phyloP scores from a whole-genome alignment of 2,888 invertebrate species.

The Apeira syringaria region DNA sequence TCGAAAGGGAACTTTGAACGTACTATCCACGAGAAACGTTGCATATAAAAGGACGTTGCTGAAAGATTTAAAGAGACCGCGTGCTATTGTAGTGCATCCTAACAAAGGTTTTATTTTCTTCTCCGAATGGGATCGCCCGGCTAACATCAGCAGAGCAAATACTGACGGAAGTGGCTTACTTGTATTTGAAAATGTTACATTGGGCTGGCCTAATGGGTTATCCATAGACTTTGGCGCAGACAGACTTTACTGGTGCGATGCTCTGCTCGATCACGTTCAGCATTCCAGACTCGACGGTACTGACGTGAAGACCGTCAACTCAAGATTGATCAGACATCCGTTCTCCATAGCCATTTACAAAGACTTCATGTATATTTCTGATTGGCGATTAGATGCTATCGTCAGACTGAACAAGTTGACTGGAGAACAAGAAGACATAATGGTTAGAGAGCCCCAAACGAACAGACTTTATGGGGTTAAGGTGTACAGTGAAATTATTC shows the following conservation, averaged over 20 bases:
- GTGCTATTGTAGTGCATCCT: conserved; percentile 98
- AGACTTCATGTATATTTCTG: conserved; percentile 97
- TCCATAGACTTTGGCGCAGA: conserved; percentile 95
- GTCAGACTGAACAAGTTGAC: conserved; percentile 94
- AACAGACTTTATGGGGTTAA: conserved; percentile 96
- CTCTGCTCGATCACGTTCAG: conserved; percentile 97
- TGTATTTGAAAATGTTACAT: conserved; percentile 94
- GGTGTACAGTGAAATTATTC: conserved; percentile 91
- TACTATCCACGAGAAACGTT: conserved; percentile 93
- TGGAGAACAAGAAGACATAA: conserved; percentile 93
- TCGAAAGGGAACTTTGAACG: conserved; percentile 96
- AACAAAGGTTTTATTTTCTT: conserved; percentile 97
- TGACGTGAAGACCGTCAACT: conserved; percentile 95
- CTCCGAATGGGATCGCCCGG: conserved; percentile 98
- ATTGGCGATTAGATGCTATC: conserved; percentile 98
- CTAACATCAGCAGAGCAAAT: conserved; percentile 96
- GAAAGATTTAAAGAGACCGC: conserved; percentile 94
- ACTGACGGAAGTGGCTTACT: conserved; percentile 94
- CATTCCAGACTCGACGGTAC: conserved; percentile 95
- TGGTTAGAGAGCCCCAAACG: conserved; percentile 94
- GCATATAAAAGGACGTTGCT: conserved; percentile 92
- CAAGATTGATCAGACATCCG: conserved; percentile 93
- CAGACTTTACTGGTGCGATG: conserved; percentile 98
- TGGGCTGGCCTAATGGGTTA: conserved; percentile 99
- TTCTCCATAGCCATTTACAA: conserved; percentile 95